phyloP scores from a whole-genome alignment of 2,113 vertebrate species.

The Cavia aperea region DNA sequence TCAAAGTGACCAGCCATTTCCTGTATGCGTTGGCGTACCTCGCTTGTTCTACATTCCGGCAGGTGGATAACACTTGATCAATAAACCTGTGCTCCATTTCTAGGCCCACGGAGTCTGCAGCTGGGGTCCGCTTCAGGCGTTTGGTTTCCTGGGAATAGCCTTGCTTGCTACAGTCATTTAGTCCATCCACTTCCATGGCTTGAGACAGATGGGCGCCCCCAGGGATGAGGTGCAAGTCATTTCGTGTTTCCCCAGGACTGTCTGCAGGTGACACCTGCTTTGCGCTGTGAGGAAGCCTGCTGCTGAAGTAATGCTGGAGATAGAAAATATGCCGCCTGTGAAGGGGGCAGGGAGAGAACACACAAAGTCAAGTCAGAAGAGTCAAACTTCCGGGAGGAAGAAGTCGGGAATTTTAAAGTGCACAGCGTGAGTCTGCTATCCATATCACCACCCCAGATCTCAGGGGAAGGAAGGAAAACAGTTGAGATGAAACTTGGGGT shows the following conservation, averaged over 20 bases:
- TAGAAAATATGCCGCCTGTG: slow-evolving; percentile 88
- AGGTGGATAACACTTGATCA: slow-evolving; percentile 79
- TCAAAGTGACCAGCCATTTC: slow-evolving; percentile 91
- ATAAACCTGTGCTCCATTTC: slow-evolving; percentile 86
- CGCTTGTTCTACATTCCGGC: slow-evolving; percentile 84
- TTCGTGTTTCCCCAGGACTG: slow-evolving; percentile 67
- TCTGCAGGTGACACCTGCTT: slow-evolving; percentile 57
- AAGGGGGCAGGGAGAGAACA: neutral
- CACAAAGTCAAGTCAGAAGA: neutral
- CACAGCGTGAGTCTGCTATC: neutral
- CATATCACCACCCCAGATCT: neutral
- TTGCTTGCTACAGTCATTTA: slow-evolving; percentile 79
- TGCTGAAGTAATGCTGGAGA: slow-evolving; percentile 85
- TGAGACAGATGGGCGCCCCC: slow-evolving; percentile 69
- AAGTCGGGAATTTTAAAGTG: slow-evolving; percentile 25
- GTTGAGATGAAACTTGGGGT: neutral
- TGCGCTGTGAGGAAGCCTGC: slow-evolving; percentile 65
- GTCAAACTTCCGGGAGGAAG: slow-evolving; percentile 21
- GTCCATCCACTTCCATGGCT: slow-evolving; percentile 88
- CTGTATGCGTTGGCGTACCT: slow-evolving; percentile 89
- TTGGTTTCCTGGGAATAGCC: slow-evolving; percentile 88
- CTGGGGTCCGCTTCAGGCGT: slow-evolving; percentile 86
- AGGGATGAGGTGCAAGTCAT: slow-evolving; percentile 67
- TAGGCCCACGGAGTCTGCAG: slow-evolving; percentile 73
- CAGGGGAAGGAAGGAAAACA: neutral